phyloP scores from a whole-genome alignment of 2,113 vertebrate genomes.

The Gymnorhina tibicen region DNA sequence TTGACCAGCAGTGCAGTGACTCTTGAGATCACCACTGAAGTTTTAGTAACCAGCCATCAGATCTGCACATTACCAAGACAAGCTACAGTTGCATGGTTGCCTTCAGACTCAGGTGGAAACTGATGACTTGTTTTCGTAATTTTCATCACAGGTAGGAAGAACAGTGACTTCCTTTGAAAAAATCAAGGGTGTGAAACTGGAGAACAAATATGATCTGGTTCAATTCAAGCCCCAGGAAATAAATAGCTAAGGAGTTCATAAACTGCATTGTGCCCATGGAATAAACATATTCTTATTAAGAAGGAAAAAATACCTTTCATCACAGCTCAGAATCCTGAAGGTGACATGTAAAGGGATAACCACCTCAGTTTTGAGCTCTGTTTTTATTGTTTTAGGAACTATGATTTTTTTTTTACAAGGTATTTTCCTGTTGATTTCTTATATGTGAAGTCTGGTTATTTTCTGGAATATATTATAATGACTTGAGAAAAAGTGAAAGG shows the following conservation, averaged over 20 bases:
- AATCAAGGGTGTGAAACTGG: background rate
- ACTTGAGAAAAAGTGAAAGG: background rate
- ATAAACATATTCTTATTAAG: background rate
- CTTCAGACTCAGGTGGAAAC: background rate
- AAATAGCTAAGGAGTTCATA: background rate
- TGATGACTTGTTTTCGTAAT: background rate
- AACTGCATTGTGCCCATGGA: background rate
- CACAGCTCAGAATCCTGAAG: background rate
- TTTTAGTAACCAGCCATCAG: background rate
- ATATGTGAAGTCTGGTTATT: background rate
- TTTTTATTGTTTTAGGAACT: background rate
- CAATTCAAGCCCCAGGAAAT: background rate
- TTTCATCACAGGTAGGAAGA: background rate
- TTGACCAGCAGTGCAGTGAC: background rate
- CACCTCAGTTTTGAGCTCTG: background rate
- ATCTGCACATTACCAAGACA: background rate
- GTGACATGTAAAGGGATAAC: background rate
- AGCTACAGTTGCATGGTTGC: background rate
- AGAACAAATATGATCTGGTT: background rate
- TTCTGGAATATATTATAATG: background rate
- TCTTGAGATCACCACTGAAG: background rate
- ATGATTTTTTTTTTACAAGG: background rate
- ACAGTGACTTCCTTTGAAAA: background rate
- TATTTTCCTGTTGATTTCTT: background rate
- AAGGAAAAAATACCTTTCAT: background rate